These are phyloP conservation scores for Ptychobarbus kaznakovi DNA, from an alignment of 2,797 vertebrate genomes.

Conservation along the genomic window DNA sequence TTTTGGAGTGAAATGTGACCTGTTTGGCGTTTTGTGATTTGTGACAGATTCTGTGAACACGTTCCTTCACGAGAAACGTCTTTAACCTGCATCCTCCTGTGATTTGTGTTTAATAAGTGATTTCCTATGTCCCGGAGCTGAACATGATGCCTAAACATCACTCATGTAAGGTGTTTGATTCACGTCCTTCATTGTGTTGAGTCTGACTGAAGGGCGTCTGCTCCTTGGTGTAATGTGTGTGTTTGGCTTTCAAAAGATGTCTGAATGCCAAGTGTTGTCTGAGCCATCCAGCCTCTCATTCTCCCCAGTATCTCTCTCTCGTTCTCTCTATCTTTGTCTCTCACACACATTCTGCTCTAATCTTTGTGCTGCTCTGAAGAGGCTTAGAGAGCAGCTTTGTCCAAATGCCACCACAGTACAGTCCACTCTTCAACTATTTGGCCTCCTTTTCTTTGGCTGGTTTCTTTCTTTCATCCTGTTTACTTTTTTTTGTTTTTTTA, in stretches of 20 bases:
- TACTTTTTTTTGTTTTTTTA: conserved; percentile 21
- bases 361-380: conserved; percentile 83
- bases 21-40: background rate
- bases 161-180: conserved; percentile 67
- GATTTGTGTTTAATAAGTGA: background rate
- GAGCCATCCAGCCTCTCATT: conserved; percentile 76
- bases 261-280: conserved; percentile 78
- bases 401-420: conserved; percentile 84
- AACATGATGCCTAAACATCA: conserved; percentile 23
- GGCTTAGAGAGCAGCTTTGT: conserved; percentile 82
- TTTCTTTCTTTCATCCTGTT: conserved; percentile 50
- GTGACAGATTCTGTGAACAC: background rate
- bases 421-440: conserved; percentile 72
- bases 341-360: conserved; percentile 77
- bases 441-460: conserved; percentile 55
- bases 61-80: background rate
- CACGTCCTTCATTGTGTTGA: conserved; percentile 67
- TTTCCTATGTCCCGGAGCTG: background rate
- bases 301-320: conserved; percentile 72
- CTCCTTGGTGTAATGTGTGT: conserved; percentile 78
- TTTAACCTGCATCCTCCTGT: background rate
- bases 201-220: conserved; percentile 80
- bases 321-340: conserved; percentile 73
- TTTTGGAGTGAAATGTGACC: background rate
- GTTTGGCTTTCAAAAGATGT: conserved; percentile 80